Evolutionary conservation across 2,888 invertebrate genomes (phyloP), one percentile per base, ranked within the genome.

Genomic region (Hirtodrosophila trivittata): DNA sequence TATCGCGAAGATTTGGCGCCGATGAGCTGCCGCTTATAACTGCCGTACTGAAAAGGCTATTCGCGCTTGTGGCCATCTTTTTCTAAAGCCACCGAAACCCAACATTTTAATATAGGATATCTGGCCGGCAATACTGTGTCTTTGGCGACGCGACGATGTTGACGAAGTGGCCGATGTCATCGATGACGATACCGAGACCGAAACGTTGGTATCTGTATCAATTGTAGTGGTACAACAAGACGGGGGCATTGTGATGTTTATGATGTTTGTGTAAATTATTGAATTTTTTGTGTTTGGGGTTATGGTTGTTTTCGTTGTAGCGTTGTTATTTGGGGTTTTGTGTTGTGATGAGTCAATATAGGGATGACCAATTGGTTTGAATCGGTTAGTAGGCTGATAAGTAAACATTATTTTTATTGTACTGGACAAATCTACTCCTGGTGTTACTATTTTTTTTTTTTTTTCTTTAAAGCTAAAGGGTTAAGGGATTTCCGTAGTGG

Each of bases 121-220:
- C 94, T 97, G 97, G 93, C 96, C 96, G 93, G 96, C 96, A 94
- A 97, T 96, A 94, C 97, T 97, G 95, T 97, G 97, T 92, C 97
- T 95, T 93, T 97, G 97, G 92, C 95, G 95, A 92, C 95, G 94
- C 91, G 93, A 93, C 77, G 90, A 89, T 71, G 88, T 87, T 73
- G 90, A 89, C 70, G 89, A 88, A 75, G 89, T 89, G 77, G 84
- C 83, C 49, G 88, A 89, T 71, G 90, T 87, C 73, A 86, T 84
- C 71, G 89, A 84, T 55, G 78, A 67, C 67, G 78, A 78, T 62
- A 89, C 78, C 82, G 88, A 77, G 38, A 78, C 68, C 68, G 81
- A 73, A 59, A 80, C 77, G 66, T 76, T 89, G 86, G 87, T 88
- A 89, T 89, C 88, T 89, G 89, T 88, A 67, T 81, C 82, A 77